phyloP scores from a whole-genome alignment of 2,888 invertebrate species.

The Agonopterix arenella region DNA sequence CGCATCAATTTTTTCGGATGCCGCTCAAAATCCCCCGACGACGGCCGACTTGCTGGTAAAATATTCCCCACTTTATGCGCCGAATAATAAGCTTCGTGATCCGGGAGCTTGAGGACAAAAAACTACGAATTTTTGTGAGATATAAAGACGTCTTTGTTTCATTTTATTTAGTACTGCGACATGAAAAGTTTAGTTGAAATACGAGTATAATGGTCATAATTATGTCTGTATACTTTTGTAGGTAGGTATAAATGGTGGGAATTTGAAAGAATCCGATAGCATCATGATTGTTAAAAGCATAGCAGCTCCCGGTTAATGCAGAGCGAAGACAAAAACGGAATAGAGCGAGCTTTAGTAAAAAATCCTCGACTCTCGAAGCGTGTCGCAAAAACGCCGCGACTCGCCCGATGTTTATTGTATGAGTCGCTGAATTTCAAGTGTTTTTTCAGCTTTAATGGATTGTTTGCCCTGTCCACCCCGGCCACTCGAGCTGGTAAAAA shows the following conservation, averaged over 20 bases:
- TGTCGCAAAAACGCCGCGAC: constrained; percentile 39
- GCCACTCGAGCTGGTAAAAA: constrained; percentile 25
- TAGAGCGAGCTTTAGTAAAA: constrained; percentile 36
- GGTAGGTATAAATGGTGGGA: too few species aligned
- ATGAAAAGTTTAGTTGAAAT: too few species aligned
- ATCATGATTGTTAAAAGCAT: neutral
- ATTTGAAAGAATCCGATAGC: neutral
- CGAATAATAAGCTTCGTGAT: constrained; percentile 47
- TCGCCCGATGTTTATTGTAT: constrained; percentile 67
- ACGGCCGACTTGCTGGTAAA: constrained; percentile 46
- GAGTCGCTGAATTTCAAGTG: constrained; percentile 70
- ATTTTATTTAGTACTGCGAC: too few species aligned
- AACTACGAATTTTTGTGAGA: neutral
- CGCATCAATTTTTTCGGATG: constrained; percentile 67
- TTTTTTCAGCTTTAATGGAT: constrained; percentile 71
- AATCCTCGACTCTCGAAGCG: constrained; percentile 29
- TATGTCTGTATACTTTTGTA: too few species aligned
- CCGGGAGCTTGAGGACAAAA: neutral
- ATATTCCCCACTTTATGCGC: constrained; percentile 66
- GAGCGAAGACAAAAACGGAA: constrained; percentile 37
- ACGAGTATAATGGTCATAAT: too few species aligned
- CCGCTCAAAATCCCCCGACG: constrained; percentile 63
- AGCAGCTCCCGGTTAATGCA: constrained; percentile 4
- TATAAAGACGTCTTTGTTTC: too few species aligned
- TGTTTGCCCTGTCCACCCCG: constrained; percentile 37